Evolutionary conservation across 2,113 vertebrate genomes (phyloP).

Genomic region (Dipodomys merriami): DNA sequence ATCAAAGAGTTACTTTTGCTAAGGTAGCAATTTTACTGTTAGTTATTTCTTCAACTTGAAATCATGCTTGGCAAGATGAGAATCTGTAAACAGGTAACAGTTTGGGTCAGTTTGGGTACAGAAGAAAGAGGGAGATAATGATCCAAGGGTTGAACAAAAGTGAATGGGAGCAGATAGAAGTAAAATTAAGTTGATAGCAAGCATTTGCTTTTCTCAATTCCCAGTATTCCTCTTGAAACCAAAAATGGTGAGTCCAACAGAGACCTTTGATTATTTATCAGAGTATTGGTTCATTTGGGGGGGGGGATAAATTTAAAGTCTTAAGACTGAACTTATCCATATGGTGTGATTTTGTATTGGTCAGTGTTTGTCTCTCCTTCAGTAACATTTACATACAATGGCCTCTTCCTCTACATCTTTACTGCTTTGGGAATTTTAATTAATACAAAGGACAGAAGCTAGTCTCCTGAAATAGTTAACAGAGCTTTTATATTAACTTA

Average conservation of each 20-base stretch:
- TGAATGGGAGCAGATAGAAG: background rate
- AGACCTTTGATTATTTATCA: background rate
- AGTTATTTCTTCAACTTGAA: background rate
- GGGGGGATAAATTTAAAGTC: background rate
- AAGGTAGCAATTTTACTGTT: background rate
- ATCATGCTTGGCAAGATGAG: background rate
- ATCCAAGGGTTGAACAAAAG: background rate
- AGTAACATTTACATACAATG: background rate
- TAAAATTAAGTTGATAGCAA: background rate
- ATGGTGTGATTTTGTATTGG: background rate
- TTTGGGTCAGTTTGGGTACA: background rate
- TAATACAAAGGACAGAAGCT: background rate
- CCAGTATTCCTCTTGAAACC: background rate
- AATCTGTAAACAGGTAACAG: background rate
- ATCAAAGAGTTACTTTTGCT: background rate
- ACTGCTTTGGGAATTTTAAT: fast-evolving
- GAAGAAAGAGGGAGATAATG: background rate
- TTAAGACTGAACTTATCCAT: background rate
- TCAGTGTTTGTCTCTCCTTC: background rate
- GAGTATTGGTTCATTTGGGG: background rate
- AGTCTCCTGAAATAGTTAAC: background rate
- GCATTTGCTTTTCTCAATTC: background rate
- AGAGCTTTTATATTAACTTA: background rate
- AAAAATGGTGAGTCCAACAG: background rate
- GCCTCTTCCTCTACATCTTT: background rate